Base-by-base conservation (phyloP, 1,140 invertebrate genomes). In the Magallana ariakensis region DNA sequence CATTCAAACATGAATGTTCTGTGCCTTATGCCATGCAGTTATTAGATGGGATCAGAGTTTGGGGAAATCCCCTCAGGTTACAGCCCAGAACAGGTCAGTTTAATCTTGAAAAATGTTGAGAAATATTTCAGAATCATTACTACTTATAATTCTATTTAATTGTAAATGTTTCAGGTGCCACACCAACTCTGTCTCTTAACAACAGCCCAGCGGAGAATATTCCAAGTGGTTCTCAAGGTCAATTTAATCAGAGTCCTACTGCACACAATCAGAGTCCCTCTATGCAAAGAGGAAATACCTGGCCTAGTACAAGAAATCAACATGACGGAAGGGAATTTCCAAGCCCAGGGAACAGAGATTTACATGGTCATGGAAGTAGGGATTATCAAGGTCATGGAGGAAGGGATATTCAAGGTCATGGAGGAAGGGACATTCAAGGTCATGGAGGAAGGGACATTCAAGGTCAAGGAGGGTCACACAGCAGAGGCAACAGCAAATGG, bases 1-100 rank as follows among this genome's bases (percentile, higher is more conserved):
- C 84, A 55, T 85, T 85, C 53, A 85, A 85, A 85, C 84, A 85
- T 85, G 84, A 75, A 55, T 75, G 62, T 75, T 85, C 84, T 46
- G 84, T 85, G 15, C 84, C 84, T 2, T 85, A 85, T 46, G 56
- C 84, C 13, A 85, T 85, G 26, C 33, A 85, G n/a, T 22, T 85
- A n/a, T 57, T 85, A 22, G 70, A 85, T 80, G 84, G 84, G n/a
- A 80, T 85, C 55, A 56, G 70, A 13, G n/a, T 85, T 26, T 80
- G 56, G 33, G 84, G 84, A 46, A 85, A 80, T 75, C 16, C 19
- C n/a, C 33, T 85, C 33, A 66, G 54, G 9, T 22, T 85, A 62
- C 84, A 85, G 57, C 22, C 58, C 11, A 80, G 84, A 80, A 85
- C 84, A 85, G 84, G 84, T 85, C 10, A 46, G 33, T 46, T 46